Conservation (phyloP, 2,888 invertebrate species). For the Eupithecia subfuscata region DNA sequence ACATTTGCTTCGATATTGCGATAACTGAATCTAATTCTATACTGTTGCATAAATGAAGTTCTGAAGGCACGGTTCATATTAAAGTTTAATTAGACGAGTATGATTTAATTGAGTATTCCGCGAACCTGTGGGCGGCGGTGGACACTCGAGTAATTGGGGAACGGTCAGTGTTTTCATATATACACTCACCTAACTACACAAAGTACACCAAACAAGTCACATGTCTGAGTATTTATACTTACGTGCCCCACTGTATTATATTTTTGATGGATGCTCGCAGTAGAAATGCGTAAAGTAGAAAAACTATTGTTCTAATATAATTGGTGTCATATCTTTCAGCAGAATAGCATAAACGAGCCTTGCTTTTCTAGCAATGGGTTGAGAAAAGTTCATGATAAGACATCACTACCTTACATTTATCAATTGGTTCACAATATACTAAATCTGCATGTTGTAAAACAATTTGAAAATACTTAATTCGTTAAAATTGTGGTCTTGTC, state of each 20-base stretch:
- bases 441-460: too few relatives aligned
- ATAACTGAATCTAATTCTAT: constrained; percentile 15
- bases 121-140: constrained; percentile 43
- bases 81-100: constrained; percentile 43
- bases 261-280: background rate
- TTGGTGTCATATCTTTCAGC: too few relatives aligned
- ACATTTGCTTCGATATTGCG: constrained; percentile 11
- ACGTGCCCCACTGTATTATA: background rate
- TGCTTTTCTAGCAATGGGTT: background rate
- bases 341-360: background rate
- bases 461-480: too few relatives aligned
- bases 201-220: background rate
- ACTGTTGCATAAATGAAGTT: constrained; percentile 24
- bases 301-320: too few relatives aligned
- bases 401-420: too few relatives aligned
- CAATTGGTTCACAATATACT: too few relatives aligned
- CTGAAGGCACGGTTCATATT: constrained; percentile 28
- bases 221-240: background rate
- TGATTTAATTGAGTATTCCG: constrained; percentile 41
- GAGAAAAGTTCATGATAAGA: background rate
- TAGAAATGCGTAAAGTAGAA: background rate
- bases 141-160: constrained; percentile 39
- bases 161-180: constrained; percentile 22
- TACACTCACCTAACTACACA: constrained; percentile 13
- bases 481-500: too few relatives aligned